These are phyloP conservation scores for Dyspetes luteomarginatus DNA, from an alignment of 2,888 invertebrate species.

Conservation along the genomic window DNA sequence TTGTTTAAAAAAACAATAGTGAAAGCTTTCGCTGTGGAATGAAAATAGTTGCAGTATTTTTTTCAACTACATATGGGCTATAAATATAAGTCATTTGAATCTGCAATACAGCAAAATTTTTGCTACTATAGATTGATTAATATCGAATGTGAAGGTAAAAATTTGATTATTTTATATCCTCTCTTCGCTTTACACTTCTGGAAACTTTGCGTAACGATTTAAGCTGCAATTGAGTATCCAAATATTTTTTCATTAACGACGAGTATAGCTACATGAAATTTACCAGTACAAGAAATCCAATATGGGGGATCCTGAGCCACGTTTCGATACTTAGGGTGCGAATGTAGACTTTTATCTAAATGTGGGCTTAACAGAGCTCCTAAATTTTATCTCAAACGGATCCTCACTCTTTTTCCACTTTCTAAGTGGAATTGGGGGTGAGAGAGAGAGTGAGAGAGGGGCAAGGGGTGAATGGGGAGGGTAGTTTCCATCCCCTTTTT, in stretches of 20 bases:
- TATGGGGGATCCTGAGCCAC: too few relatives aligned
- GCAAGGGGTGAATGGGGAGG: neutral
- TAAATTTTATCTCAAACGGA: neutral
- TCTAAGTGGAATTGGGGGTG: neutral
- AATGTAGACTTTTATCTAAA: neutral
- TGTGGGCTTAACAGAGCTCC: neutral
- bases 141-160: too few relatives aligned
- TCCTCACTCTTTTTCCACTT: neutral
- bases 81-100: neutral
- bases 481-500: neutral
- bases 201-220: too few relatives aligned
- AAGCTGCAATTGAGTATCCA: too few relatives aligned
- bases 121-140: too few relatives aligned
- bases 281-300: too few relatives aligned
- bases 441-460: neutral
- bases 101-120: neutral
- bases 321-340: neutral
- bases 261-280: too few relatives aligned
- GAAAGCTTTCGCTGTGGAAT: too few relatives aligned
- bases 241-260: too few relatives aligned
- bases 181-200: too few relatives aligned
- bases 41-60: neutral
- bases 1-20: too few relatives aligned
- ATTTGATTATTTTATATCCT: too few relatives aligned
- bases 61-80: neutral